These are phyloP conservation scores for Ambastaia sidthimunki DNA, from an alignment of 2,797 vertebrate species.

Conservation along the genomic window DNA sequence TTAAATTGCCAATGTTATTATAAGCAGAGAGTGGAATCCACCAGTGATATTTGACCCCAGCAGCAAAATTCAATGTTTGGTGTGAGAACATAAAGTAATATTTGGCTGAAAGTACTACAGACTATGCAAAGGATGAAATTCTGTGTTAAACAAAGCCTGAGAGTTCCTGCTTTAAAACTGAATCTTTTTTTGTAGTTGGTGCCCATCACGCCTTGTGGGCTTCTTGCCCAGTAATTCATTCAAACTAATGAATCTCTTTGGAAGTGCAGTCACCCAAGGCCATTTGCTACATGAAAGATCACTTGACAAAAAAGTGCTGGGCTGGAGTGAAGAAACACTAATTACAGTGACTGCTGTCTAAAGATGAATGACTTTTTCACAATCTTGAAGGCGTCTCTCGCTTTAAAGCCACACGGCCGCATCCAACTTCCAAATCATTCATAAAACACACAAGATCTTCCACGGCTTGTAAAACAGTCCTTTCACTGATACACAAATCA, in stretches of 20 bases:
- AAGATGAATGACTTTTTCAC: constrained; percentile 33
- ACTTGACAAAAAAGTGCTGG: constrained; percentile 25
- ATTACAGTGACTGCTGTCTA: constrained; percentile 31
- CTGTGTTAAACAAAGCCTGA: constrained; percentile 5
- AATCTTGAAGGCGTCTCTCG: not conserved
- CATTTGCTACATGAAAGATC: constrained; percentile 49
- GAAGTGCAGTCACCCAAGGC: constrained; percentile 54
- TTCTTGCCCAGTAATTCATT: constrained; percentile 20
- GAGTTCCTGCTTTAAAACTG: not conserved
- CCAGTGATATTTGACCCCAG: not conserved
- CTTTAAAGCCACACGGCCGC: not conserved
- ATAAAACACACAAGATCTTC: not conserved
- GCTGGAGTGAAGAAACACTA: constrained; percentile 29
- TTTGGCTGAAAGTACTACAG: not conserved
- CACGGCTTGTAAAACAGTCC: not conserved
- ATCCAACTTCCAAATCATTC: not conserved
- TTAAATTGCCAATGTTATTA: not conserved
- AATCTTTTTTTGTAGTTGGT: constrained; percentile 24
- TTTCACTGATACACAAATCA: not conserved
- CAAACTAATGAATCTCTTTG: constrained; percentile 52
- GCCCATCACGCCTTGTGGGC: constrained; percentile 3
- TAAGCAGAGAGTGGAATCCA: not conserved
- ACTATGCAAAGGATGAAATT: not conserved
- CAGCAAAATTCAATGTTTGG: not conserved
- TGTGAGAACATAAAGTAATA: not conserved